Base-by-base conservation (phyloP, 1,140 invertebrate genomes). In the Teleogryllus occipitalis region DNA sequence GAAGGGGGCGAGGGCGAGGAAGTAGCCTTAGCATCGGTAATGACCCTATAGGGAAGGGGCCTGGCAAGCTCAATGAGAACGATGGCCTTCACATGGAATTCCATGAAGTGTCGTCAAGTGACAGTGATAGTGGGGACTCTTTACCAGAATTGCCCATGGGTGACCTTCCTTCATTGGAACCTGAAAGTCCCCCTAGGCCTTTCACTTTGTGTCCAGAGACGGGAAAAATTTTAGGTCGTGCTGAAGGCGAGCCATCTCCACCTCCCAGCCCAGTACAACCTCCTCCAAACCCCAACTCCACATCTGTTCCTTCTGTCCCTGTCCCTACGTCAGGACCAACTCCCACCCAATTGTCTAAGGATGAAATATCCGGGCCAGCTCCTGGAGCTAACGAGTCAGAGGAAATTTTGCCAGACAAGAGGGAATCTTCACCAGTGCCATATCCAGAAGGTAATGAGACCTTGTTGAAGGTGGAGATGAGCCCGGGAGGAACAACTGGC, bases 181-280 rank as follows among this genome's bases (percentile, higher is more conserved):
- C 92, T 3, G 89, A 91, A 5, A 92, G 90, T 84, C 92, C 92
- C 47, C 89, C 91, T 7, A 86, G 90, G 47, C 89, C 91, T 72
- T 90, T 93, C 72, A 91, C 91, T 10, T 85, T 94, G 73, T 92
- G 91, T 83, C 92, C 93, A 10, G 82, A 88, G 4, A 92, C 92
- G 2, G 92, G 93, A 14, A 88, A 90, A 80, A 88, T 93, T 21
- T 88, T 93, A n/a, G 91, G 90, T 22, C 85, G 88, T 79, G 90
- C 91, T 0, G 91, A 92, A 85, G 91, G 90, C 12, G 91, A 93
- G 84, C 83, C 83, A 47, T 83, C 83, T 8, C 83, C 83, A 21
- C 83, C 82, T 47, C 81, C 83, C 46, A 82, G 82, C 27, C 83
- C 84, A 74, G 77, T 81, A 0, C 65, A 46, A 21, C 39, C 73